These are phyloP conservation scores for Malacoraja senta DNA, from an alignment of 2,797 vertebrate species.

Conservation along the genomic window DNA sequence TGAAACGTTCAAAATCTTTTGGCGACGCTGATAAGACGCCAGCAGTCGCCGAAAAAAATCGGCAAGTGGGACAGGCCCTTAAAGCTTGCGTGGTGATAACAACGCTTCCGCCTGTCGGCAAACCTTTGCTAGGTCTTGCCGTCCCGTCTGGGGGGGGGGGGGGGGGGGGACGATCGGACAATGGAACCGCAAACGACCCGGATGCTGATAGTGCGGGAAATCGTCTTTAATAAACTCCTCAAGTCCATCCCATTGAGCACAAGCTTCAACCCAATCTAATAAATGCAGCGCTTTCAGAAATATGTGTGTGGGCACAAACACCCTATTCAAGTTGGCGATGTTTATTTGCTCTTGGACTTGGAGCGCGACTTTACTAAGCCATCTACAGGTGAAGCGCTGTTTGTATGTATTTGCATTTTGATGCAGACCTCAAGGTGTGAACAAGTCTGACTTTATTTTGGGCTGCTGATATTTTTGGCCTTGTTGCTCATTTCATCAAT, in stretches of 20 bases:
- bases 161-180: slow-evolving; percentile 38
- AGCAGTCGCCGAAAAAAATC: too few species aligned
- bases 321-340: slow-evolving; percentile 21
- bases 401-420: slow-evolving; percentile 31
- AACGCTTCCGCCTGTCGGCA: slow-evolving; percentile 52
- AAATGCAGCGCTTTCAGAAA: slow-evolving; percentile 46
- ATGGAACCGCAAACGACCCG: neutral
- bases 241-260: slow-evolving; percentile 41
- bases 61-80: slow-evolving; percentile 36
- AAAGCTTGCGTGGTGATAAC: slow-evolving; percentile 45
- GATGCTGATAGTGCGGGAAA: slow-evolving; percentile 37
- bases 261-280: slow-evolving; percentile 44
- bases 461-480: slow-evolving; percentile 27
- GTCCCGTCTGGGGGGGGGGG: neutral
- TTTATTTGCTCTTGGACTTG: slow-evolving; percentile 38
- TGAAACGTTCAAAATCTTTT: too few species aligned
- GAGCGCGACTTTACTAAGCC: slow-evolving; percentile 42
- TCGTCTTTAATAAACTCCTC: slow-evolving; percentile 39
- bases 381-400: slow-evolving; percentile 43
- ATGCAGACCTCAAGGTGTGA: slow-evolving; percentile 33
- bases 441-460: slow-evolving; percentile 38
- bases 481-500: slow-evolving; percentile 26
- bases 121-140: slow-evolving; percentile 40
- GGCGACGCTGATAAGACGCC: too few species aligned
- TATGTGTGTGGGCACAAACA: slow-evolving; percentile 44